Conservation (phyloP, 2,888 invertebrate genomes). For the Epirrhoe alternata region DNA sequence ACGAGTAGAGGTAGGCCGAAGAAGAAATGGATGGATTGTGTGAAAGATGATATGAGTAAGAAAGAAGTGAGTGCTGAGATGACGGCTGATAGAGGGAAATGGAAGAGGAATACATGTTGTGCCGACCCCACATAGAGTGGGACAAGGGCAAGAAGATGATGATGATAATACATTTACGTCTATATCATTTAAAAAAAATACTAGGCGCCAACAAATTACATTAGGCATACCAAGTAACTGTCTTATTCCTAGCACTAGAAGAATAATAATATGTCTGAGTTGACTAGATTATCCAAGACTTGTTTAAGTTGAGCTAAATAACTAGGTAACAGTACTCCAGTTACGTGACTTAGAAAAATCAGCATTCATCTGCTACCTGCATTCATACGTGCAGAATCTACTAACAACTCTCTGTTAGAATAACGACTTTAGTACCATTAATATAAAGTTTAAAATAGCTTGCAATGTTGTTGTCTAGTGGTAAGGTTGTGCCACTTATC, state of each 20-base stretch:
- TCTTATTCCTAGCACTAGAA: slow-evolving; percentile 17
- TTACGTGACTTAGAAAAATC: slow-evolving; percentile 72
- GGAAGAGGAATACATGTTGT: too few species aligned
- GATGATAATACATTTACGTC: too few species aligned
- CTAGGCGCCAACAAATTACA: slow-evolving; percentile 18
- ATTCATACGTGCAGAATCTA: slow-evolving; percentile 35
- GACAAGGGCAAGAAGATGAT: too few species aligned
- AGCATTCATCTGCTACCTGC: slow-evolving; percentile 55
- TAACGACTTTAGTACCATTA: slow-evolving; percentile 19
- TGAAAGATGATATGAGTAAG: too few species aligned
- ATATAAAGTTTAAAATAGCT: slow-evolving; percentile 23
- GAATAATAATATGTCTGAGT: slow-evolving; percentile 29
- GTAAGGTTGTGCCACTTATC: slow-evolving; percentile 34
- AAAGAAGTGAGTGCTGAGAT: too few species aligned
- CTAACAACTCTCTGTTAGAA: slow-evolving; percentile 25
- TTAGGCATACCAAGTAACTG: slow-evolving; percentile 20
- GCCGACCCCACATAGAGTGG: too few species aligned
- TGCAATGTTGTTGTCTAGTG: slow-evolving; percentile 12
- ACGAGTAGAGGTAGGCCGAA: too few species aligned
- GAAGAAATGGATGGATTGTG: too few species aligned
- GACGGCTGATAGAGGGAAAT: too few species aligned
- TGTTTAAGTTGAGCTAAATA: slow-evolving; percentile 44
- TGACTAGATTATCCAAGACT: slow-evolving; percentile 23
- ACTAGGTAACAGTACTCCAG: slow-evolving; percentile 61
- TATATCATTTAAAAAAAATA: neutral